phyloP scores from a whole-genome alignment of 2,888 invertebrate species.

The Coenonympha glycerion region DNA sequence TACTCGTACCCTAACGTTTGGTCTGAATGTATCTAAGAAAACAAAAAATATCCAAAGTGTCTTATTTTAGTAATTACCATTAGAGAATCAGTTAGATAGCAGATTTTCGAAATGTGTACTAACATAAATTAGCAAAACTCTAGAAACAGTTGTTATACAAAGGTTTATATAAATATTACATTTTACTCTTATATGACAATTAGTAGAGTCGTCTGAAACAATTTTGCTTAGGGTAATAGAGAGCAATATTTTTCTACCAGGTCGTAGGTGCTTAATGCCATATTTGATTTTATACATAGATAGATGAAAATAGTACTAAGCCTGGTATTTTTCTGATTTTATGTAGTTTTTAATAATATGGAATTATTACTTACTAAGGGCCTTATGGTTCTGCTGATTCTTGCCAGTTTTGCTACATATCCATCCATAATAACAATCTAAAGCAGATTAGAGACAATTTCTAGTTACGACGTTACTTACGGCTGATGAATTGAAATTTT shows the following conservation, averaged over 20 bases:
- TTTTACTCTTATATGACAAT: conserved; percentile 48
- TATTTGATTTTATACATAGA: conserved; percentile 59
- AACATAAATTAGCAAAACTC: conserved; percentile 57
- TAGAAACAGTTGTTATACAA: conserved; percentile 47
- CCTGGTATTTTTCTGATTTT: conserved; percentile 61
- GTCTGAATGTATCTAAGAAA: conserved; percentile 54
- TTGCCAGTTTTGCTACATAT: conserved; percentile 68
- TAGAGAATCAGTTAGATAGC: conserved; percentile 69
- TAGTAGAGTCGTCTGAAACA: conserved; percentile 56
- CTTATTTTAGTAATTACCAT: conserved; percentile 73
- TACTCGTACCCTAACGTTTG: conserved; percentile 48
- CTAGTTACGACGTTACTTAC: conserved; percentile 56
- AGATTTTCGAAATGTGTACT: conserved; percentile 68
- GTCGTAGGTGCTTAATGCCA: conserved; percentile 64
- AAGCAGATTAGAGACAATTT: conserved; percentile 53
- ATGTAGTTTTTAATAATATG: conserved; percentile 59
- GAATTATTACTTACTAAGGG: conserved; percentile 43
- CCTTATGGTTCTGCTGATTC: conserved; percentile 53
- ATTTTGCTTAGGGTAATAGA: conserved; percentile 67
- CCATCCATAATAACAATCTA: conserved; percentile 67
- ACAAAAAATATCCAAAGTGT: conserved; percentile 70
- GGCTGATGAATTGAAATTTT: conserved; percentile 54
- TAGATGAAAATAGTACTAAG: conserved; percentile 54
- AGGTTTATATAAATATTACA: conserved; percentile 45
- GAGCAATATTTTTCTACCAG: conserved; percentile 66